Conservation (phyloP, 2,113 vertebrate species). For the Lathamus discolor region DNA sequence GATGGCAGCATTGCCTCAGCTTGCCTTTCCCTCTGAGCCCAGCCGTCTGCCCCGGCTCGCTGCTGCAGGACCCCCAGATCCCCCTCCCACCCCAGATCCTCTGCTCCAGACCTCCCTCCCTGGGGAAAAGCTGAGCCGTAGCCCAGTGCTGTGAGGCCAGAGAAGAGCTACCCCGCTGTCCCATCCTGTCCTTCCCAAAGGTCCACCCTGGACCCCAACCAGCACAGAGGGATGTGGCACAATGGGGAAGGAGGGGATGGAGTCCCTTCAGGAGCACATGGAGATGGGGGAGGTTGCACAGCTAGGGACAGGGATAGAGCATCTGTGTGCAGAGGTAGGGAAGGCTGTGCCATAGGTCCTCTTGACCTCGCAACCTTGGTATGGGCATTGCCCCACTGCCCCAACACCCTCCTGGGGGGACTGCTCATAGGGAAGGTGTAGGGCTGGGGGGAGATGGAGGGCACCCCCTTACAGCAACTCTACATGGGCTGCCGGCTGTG, state of each 20-base stretch:
- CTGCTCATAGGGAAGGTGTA: not conserved
- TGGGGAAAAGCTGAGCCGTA: not conserved
- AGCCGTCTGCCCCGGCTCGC: rapidly evolving
- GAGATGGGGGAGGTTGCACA: not conserved
- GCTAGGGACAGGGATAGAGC: not conserved
- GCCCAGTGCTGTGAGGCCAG: not conserved
- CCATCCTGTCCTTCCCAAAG: not conserved
- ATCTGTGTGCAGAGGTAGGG: not conserved
- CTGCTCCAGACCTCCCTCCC: not conserved
- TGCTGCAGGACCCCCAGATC: not conserved
- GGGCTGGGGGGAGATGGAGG: not conserved
- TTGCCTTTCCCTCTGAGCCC: not conserved
- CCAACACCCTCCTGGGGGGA: not conserved
- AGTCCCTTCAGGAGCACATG: not conserved
- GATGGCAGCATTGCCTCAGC: conserved; percentile 65
- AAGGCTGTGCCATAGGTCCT: not conserved
- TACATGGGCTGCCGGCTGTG: not conserved
- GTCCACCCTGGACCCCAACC: not conserved
- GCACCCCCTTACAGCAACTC: not conserved
- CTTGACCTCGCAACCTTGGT: not conserved
- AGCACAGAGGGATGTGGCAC: rapidly evolving
- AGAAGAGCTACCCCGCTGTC: not conserved
- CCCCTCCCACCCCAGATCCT: not conserved
- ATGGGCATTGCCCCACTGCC: not conserved
- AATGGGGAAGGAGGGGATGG: not conserved